Evolutionary conservation across 2,797 vertebrate genomes (phyloP).

Genomic region (Darevskia nairensis): DNA sequence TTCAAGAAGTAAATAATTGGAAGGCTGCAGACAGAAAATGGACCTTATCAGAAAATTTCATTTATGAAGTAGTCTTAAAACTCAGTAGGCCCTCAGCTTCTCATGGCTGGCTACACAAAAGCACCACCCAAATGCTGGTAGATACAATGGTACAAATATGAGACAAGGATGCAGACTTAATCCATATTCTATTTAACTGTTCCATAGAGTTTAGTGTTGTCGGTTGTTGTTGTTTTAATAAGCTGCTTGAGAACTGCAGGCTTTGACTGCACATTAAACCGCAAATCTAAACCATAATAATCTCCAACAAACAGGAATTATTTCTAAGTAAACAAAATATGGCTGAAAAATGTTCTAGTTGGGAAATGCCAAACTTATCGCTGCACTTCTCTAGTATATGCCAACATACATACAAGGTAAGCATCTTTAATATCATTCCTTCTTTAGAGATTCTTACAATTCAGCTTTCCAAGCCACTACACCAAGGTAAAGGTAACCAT

Average conservation of each 20-base stretch:
- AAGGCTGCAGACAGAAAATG: neutral
- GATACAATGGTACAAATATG: neutral
- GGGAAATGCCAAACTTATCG: too few species aligned
- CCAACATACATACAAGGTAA: neutral
- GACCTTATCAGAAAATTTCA: neutral
- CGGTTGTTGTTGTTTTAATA: too few species aligned
- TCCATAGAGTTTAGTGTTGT: neutral
- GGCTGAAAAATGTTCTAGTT: neutral
- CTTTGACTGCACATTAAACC: neutral
- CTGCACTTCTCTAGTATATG: neutral
- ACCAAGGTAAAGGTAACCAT: too few species aligned
- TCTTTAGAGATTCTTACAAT: neutral
- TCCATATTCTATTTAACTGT: neutral
- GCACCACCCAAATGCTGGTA: neutral
- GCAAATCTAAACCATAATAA: neutral
- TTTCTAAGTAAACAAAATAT: too few species aligned
- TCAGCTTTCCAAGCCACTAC: neutral
- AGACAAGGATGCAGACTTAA: neutral
- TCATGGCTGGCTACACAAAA: neutral
- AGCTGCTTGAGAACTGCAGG: neutral
- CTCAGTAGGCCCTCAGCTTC: neutral
- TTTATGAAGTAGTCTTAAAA: neutral
- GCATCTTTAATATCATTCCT: neutral
- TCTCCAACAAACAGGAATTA: neutral
- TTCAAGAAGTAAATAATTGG: constrained; percentile 16